Evolutionary conservation across 2,888 invertebrate genomes (phyloP).

Genomic region (Microctonus aethiopoides): DNA sequence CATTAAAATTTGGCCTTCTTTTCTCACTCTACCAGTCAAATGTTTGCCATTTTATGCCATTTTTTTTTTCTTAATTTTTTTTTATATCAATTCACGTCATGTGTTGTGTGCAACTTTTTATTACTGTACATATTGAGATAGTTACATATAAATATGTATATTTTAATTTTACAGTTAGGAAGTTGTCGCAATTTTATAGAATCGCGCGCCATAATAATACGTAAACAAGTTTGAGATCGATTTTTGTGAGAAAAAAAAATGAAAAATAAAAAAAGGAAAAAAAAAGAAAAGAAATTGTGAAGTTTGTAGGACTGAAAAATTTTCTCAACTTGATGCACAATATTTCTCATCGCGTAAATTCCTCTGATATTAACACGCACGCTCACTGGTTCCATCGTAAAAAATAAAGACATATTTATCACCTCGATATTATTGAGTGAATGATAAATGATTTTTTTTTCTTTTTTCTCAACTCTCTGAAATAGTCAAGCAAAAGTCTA

Average conservation of each 20-base stretch:
- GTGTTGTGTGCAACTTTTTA: conserved; percentile 42
- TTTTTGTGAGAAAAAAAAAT: background rate
- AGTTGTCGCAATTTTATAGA: conserved; percentile 6
- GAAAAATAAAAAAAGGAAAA: background rate
- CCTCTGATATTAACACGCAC: background rate
- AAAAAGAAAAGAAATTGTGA: conserved; percentile 11
- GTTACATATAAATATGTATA: conserved; percentile 14
- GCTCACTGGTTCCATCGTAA: background rate
- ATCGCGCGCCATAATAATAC: conserved; percentile 12
- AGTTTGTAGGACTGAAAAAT: conserved; percentile 37
- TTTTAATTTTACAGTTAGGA: conserved; percentile 12
- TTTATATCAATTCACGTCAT: conserved; percentile 19
- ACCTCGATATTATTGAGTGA: background rate
- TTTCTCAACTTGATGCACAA: conserved; percentile 23
- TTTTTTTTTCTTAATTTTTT: background rate
- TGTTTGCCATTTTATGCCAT: conserved; percentile 10
- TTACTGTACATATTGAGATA: conserved; percentile 10
- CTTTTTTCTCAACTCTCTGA: conserved; percentile 17
- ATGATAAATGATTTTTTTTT: conserved; percentile 15
- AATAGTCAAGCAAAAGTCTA: conserved; percentile 8
- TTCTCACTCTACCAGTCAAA: conserved; percentile 10
- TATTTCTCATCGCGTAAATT: conserved; percentile 12
- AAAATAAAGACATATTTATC: background rate
- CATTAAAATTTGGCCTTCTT: background rate
- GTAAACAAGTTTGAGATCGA: conserved; percentile 7